Evolutionary conservation across 1,140 invertebrate genomes (phyloP).

Genomic region (Oedothorax gibbosus): DNA sequence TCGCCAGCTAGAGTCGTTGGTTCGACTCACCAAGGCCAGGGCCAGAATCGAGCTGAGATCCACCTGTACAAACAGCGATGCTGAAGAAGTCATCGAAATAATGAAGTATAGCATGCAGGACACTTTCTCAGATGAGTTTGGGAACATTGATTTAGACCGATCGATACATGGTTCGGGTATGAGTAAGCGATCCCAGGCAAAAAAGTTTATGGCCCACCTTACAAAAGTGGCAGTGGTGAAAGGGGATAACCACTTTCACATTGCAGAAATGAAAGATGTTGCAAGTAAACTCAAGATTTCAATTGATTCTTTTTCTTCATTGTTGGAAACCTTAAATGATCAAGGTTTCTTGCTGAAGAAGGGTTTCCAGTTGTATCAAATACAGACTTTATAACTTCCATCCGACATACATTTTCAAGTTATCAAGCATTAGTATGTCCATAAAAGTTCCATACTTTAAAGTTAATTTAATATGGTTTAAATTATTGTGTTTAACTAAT

Average conservation of each 20-base stretch:
- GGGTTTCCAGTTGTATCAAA: conserved; percentile 81
- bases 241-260: conserved; percentile 79
- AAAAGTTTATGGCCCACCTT: conserved; percentile 80
- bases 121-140: conserved; percentile 79
- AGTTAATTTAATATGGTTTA: no score
- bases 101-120: conserved; percentile 85
- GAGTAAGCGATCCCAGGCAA: conserved; percentile 78
- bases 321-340: conserved; percentile 83
- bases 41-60: conserved; percentile 86
- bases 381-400: conserved; percentile 64
- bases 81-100: conserved; percentile 86
- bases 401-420: no score
- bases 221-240: conserved; percentile 75
- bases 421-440: no score
- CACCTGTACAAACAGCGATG: conserved; percentile 82
- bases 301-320: conserved; percentile 73
- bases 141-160: conserved; percentile 77
- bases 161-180: conserved; percentile 81
- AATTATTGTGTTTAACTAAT: no score
- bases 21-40: conserved; percentile 87
- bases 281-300: conserved; percentile 75
- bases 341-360: conserved; percentile 88
- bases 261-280: conserved; percentile 81
- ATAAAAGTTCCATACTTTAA: no score
- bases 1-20: conserved; percentile 88